Evolutionary conservation across 2,797 vertebrate genomes (phyloP).

Genomic region (Cyprinodon diabolis): DNA sequence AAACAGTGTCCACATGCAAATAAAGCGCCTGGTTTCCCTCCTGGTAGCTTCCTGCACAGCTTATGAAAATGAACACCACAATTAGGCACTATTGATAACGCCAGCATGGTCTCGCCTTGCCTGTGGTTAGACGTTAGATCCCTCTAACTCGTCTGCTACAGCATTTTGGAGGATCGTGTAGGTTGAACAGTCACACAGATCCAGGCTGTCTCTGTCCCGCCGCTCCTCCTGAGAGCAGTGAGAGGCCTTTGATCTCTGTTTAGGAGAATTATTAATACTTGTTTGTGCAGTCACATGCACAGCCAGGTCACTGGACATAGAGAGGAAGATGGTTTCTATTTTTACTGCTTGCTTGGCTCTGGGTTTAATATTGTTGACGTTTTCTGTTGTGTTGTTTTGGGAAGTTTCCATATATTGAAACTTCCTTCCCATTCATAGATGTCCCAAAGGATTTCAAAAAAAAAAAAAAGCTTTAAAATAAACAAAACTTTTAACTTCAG

Average conservation of each 20-base stretch:
- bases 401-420: not conserved
- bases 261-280: slow-evolving; percentile 40
- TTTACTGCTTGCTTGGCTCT: slow-evolving; percentile 9
- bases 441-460: not conserved
- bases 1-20: slow-evolving; percentile 66
- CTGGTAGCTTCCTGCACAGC: slow-evolving; percentile 43
- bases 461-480: not conserved
- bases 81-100: slow-evolving; percentile 28
- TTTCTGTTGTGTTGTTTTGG: slow-evolving; percentile 15
- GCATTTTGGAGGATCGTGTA: slow-evolving; percentile 2
- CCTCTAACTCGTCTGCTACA: slow-evolving; percentile 17
- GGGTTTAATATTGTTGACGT: not conserved
- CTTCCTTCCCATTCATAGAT: not conserved
- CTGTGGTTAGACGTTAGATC: slow-evolving; percentile 14
- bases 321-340: not conserved
- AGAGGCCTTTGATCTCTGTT: slow-evolving; percentile 51
- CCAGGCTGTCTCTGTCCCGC: not conserved
- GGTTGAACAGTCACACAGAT: slow-evolving; percentile 1
- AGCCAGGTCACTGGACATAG: not conserved
- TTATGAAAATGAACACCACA: slow-evolving; percentile 65
- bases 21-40: slow-evolving; percentile 30
- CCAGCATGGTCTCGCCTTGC: slow-evolving; percentile 15
- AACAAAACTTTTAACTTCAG: not conserved
- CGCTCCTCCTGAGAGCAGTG: slow-evolving; percentile 10
- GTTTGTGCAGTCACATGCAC: slow-evolving; percentile 32